Conservation (phyloP, 2,888 invertebrate genomes). For the Trissolcus japonicus region DNA sequence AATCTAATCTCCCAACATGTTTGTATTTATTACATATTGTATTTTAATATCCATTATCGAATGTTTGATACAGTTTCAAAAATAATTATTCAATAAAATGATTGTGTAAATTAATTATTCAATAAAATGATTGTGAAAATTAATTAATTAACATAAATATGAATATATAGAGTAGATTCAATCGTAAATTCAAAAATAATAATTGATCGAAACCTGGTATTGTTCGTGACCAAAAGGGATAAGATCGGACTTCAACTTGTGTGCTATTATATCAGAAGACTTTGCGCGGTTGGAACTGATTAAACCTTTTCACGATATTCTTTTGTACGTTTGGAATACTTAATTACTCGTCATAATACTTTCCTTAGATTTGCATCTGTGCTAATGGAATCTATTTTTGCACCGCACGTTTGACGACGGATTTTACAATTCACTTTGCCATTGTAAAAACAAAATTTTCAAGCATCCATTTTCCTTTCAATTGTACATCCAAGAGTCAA, state of each 20-base stretch:
- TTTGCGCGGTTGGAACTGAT: slow-evolving; percentile 14
- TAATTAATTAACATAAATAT: too few species aligned
- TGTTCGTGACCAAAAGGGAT: slow-evolving; percentile 36
- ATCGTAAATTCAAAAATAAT: slow-evolving; percentile 15
- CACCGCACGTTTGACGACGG: neutral
- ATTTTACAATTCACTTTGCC: slow-evolving; percentile 1
- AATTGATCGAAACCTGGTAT: slow-evolving; percentile 22
- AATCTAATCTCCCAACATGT: too few species aligned
- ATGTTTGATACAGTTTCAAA: too few species aligned
- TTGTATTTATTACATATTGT: too few species aligned
- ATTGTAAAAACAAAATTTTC: too few species aligned
- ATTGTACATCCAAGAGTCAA: too few species aligned
- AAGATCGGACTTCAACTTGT: slow-evolving; percentile 25
- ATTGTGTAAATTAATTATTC: too few species aligned
- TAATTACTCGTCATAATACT: slow-evolving; percentile 28
- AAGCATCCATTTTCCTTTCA: too few species aligned
- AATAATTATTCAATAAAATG: too few species aligned
- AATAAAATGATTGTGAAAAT: too few species aligned
- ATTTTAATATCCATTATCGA: too few species aligned
- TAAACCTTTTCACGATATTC: slow-evolving; percentile 20
- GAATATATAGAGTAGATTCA: too few species aligned
- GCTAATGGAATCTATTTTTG: slow-evolving; percentile 22
- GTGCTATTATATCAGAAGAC: slow-evolving; percentile 13
- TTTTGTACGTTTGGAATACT: slow-evolving; percentile 20
- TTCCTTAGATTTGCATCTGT: slow-evolving; percentile 16